phyloP scores from a whole-genome alignment of 53 echinoderm and acorn worm species.

The Echinarachnius parma region DNA sequence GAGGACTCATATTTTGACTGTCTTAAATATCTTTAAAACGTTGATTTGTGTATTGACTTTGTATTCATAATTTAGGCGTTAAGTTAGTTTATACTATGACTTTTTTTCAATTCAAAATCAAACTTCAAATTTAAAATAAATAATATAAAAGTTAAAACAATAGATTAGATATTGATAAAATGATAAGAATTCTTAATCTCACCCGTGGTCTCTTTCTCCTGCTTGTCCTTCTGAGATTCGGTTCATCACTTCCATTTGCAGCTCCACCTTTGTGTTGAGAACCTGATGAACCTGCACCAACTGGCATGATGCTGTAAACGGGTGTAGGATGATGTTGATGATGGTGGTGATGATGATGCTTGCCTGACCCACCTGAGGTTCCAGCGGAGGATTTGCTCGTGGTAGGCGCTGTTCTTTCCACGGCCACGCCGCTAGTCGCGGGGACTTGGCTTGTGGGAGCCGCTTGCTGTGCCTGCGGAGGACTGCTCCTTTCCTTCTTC shows the following conservation, averaged over 20 bases:
- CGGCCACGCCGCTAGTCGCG: too few species aligned
- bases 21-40: too few species aligned
- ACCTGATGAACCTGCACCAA: neutral
- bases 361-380: slow-evolving; percentile 3
- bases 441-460: neutral
- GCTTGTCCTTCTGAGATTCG: slow-evolving; percentile 57
- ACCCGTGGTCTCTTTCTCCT: slow-evolving; percentile 62
- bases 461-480: slow-evolving; percentile 20
- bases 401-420: too few species aligned
- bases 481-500: slow-evolving; percentile 38
- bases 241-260: slow-evolving; percentile 46
- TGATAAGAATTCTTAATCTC: neutral
- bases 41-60: too few species aligned
- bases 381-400: slow-evolving; percentile 3
- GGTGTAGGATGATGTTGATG: slow-evolving; percentile 37
- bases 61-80: too few species aligned
- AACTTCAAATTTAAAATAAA: too few species aligned
- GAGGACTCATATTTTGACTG: too few species aligned
- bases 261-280: slow-evolving; percentile 15
- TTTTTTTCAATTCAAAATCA: too few species aligned
- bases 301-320: slow-evolving; percentile 44
- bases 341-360: too few species aligned
- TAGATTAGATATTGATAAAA: too few species aligned
- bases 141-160: too few species aligned
- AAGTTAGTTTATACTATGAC: too few species aligned